Evolutionary conservation across 2,113 vertebrate species (phyloP), one percentile per base, ranked within the genome.

Genomic region (Craseonycteris thonglongyai): DNA sequence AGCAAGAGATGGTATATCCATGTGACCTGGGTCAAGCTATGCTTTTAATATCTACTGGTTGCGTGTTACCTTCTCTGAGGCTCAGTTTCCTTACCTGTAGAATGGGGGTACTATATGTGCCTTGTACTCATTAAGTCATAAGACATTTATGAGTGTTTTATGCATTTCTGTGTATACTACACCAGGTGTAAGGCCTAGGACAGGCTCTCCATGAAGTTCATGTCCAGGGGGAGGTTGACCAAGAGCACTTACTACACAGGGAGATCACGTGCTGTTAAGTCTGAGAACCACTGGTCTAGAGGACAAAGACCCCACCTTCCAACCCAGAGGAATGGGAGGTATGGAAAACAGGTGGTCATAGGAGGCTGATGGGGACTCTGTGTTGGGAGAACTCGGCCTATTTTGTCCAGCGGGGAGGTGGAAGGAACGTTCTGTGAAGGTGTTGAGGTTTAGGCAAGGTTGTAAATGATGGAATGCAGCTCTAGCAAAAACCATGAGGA

Each of bases 171-270:
- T 45, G 9, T 54, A 19, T 15, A 8, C 21, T 35, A 35, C n/a
- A 21, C 38, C n/a, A 6, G 16, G 21, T 19, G 18, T 7, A 15
- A 6, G 61, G 26, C 19, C 40, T 16, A 22, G 72, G 5, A 24
- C 40, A 0, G 3, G 12, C 3, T 5, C 54, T 38, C 49, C 3
- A 0, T 21, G 51, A 28, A 13, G 21, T 22, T 56, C 58, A 3
- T 2, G 0, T 40, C 30, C 9, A 16, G 45, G 14, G 16, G 45
- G 28, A 51, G 22, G 56, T 16, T 16, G 42, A 11, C 21, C 26
- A 1, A 26, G 65, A 75, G n/a, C 8, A 24, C 24, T 59, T 26
- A 47, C 2, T 0, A 9, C 1, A 22, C 11, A 19, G 18, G 33
- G 14, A 16, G 28, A 28, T 51, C 26, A 13, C 1, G 33, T 19